A percentile compares a stretch with the other conserved stretches of the same genome.
phyloP scores from a whole-genome alignment of 2,113 vertebrate species.

The Orthonyx spaldingii region DNA sequence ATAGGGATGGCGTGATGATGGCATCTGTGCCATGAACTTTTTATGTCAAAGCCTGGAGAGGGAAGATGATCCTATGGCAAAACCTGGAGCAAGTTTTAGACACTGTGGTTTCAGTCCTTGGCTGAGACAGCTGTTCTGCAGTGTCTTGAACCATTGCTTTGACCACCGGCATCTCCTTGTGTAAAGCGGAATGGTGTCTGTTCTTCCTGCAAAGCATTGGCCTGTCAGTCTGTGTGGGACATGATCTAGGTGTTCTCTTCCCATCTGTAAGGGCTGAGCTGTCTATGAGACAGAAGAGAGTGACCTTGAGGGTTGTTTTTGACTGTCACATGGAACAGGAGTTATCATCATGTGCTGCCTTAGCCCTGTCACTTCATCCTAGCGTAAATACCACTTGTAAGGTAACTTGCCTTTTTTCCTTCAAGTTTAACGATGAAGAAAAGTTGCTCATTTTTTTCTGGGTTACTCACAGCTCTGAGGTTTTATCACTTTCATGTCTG shows the following conservation, averaged over 20 bases:
- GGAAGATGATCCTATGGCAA: not conserved
- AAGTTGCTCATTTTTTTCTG: constrained; percentile 1
- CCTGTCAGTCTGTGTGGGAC: not conserved
- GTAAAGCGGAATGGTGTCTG: not conserved
- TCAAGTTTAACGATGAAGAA: not conserved
- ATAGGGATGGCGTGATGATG: not conserved
- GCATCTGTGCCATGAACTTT: not conserved
- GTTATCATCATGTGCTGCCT: not conserved
- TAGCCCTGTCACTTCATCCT: not conserved
- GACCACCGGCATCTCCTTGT: not conserved
- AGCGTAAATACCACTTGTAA: not conserved
- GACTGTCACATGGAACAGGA: not conserved
- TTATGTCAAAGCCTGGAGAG: not conserved
- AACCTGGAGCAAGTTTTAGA: not conserved
- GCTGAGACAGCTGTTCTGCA: not conserved
- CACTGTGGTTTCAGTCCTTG: not conserved
- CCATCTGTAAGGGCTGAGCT: not conserved
- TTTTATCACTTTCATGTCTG: not conserved
- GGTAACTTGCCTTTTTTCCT: constrained; percentile 4
- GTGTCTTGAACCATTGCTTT: not conserved
- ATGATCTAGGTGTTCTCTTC: not conserved
- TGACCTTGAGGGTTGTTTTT: not conserved
- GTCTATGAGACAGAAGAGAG: not conserved
- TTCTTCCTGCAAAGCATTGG: not conserved
- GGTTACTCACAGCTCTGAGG: not conserved